Conservation (phyloP, 2,888 invertebrate species). For the Drosophila meridiana region DNA sequence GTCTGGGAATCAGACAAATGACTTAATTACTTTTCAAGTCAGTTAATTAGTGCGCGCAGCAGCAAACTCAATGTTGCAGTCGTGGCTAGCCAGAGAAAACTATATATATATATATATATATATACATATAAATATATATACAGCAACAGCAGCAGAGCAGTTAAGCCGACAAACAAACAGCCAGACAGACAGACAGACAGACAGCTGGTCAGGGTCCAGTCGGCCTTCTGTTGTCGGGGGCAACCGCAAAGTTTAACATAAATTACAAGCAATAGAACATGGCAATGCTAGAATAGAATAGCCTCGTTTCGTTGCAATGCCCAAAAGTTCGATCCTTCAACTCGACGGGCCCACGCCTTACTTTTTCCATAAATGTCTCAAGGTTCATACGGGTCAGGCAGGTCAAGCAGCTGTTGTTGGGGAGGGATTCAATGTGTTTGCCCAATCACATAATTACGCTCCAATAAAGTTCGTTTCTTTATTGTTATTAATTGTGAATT, state of each 20-base stretch:
- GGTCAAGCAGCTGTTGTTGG: neutral
- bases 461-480: neutral
- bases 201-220: slow-evolving; percentile 12
- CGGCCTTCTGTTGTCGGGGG: slow-evolving; percentile 18
- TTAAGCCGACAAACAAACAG: slow-evolving; percentile 10
- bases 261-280: slow-evolving; percentile 59
- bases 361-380: slow-evolving; percentile 9
- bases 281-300: slow-evolving; percentile 32
- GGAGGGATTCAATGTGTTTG: neutral
- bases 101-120: slow-evolving; percentile 13
- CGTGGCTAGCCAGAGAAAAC: slow-evolving; percentile 51
- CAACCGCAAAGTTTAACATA: slow-evolving; percentile 70
- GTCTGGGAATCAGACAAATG: slow-evolving; percentile 78
- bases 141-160: slow-evolving; percentile 2
- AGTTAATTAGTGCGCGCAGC: slow-evolving; percentile 75
- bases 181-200: slow-evolving; percentile 7
- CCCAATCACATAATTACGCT: neutral
- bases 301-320: slow-evolving; percentile 32
- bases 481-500: neutral
- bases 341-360: slow-evolving; percentile 1
- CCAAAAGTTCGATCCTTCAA: slow-evolving; percentile 34
- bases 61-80: slow-evolving; percentile 44
- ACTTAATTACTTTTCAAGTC: slow-evolving; percentile 82
- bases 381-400: slow-evolving; percentile 8
- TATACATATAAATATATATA: slow-evolving; percentile 13